phyloP scores from a whole-genome alignment of 2,888 invertebrate species.

The Drosophila rellima region DNA sequence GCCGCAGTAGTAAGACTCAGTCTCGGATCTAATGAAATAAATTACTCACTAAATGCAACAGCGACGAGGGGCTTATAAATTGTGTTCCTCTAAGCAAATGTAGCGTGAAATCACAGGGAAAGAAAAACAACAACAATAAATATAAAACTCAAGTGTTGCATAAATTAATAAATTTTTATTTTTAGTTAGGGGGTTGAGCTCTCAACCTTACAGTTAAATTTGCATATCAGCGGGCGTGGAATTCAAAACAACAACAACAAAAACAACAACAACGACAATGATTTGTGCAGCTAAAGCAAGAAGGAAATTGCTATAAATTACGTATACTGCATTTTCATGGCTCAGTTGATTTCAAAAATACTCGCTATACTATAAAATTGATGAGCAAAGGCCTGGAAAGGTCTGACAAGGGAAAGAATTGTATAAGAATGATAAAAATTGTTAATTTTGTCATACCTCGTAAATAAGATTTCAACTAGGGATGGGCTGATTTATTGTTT shows the following conservation, averaged over 20 bases:
- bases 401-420: neutral
- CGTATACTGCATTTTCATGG: slow-evolving; percentile 70
- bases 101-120: slow-evolving; percentile 49
- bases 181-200: slow-evolving; percentile 7
- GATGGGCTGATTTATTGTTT: neutral
- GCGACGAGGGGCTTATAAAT: slow-evolving; percentile 34
- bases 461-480: slow-evolving; percentile 1
- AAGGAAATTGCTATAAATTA: slow-evolving; percentile 76
- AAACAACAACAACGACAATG: neutral
- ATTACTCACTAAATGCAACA: slow-evolving; percentile 45
- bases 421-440: slow-evolving; percentile 15
- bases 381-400: slow-evolving; percentile 36
- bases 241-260: slow-evolving; percentile 35
- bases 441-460: slow-evolving; percentile 1
- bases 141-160: slow-evolving; percentile 65
- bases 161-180: slow-evolving; percentile 71
- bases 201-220: slow-evolving; percentile 32
- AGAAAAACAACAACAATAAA: slow-evolving; percentile 49
- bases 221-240: slow-evolving; percentile 56
- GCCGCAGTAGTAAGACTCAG: slow-evolving; percentile 15
- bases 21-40: slow-evolving; percentile 44
- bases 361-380: slow-evolving; percentile 40
- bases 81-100: slow-evolving; percentile 44
- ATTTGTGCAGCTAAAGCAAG: slow-evolving; percentile 60
- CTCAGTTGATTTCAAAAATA: slow-evolving; percentile 62